Percentiles rank a stretch among this genome's conserved stretches.
These are phyloP conservation scores for Pedetes capensis DNA, from an alignment of 2,113 vertebrate genomes.

Conservation along the genomic window DNA sequence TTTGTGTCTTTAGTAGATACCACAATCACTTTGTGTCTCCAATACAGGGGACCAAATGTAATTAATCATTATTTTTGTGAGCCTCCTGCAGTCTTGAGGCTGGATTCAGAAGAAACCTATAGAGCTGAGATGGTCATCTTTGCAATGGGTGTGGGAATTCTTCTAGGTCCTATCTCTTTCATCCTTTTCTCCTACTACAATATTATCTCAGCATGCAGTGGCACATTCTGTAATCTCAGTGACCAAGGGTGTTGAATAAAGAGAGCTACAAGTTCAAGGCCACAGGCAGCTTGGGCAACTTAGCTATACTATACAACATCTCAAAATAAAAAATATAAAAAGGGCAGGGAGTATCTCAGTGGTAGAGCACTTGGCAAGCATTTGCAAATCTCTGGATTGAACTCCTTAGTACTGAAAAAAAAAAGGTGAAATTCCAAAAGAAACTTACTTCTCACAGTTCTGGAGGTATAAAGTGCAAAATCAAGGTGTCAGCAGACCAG, in stretches of 20 bases:
- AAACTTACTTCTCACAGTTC: not conserved
- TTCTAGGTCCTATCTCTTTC: slow-evolving; percentile 43
- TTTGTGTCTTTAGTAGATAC: slow-evolving; percentile 70
- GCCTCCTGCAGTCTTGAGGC: slow-evolving; percentile 67
- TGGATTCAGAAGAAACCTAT: slow-evolving; percentile 62
- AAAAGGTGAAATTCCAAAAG: no score
- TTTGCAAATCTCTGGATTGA: no score
- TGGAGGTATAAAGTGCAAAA: not conserved
- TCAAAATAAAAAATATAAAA: no score
- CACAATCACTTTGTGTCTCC: slow-evolving; percentile 41
- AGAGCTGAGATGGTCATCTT: slow-evolving; percentile 41
- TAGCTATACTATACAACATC: no score
- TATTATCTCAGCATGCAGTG: no score
- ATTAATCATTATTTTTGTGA: slow-evolving; percentile 79
- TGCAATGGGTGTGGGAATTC: not conserved
- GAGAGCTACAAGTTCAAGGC: slow-evolving; percentile 59
- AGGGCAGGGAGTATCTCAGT: no score
- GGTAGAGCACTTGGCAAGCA: no score
- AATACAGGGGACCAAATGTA: slow-evolving; percentile 64
- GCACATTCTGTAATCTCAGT: no score
- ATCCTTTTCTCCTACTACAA: slow-evolving; percentile 73
- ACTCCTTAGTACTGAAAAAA: no score
- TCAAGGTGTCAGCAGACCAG: not conserved
- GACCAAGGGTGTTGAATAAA: not conserved
- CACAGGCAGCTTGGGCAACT: no score